phyloP scores from a whole-genome alignment of 2,113 vertebrate genomes.

The Plestiodon gilberti region DNA sequence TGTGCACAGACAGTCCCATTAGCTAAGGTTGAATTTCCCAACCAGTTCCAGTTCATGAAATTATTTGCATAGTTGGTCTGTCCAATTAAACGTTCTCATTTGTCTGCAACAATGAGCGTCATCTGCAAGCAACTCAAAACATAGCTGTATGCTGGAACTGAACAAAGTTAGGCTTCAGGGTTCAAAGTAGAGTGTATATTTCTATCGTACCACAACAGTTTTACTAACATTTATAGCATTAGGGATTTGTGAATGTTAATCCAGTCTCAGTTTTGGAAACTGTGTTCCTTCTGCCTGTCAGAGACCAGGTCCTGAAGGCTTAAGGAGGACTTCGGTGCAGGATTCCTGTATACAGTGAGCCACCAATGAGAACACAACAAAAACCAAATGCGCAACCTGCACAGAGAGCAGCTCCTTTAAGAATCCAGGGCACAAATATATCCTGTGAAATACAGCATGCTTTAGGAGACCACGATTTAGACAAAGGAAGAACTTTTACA shows the following conservation, averaged over 20 bases:
- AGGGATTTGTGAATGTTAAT: conserved; percentile 46
- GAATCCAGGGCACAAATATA: background rate
- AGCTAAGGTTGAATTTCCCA: background rate
- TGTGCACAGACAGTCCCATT: background rate
- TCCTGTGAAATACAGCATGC: conserved; percentile 10
- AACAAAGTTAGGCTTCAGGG: background rate
- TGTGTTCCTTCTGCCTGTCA: conserved; percentile 28
- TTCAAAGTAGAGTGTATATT: conserved; percentile 29
- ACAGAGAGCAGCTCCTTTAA: background rate
- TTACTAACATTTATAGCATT: conserved; percentile 40
- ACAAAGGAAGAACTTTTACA: conserved; percentile 52
- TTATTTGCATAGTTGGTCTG: background rate
- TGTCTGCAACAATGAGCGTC: background rate
- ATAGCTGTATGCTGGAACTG: background rate
- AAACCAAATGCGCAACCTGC: background rate
- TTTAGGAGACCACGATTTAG: background rate
- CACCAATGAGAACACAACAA: background rate
- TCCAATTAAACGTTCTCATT: background rate
- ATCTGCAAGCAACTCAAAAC: background rate
- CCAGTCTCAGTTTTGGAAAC: conserved; percentile 44
- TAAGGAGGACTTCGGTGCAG: conserved; percentile 4
- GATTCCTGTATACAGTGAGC: background rate
- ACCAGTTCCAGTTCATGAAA: background rate
- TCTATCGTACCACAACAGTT: conserved; percentile 56
- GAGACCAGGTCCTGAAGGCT: conserved; percentile 38